Conservation (phyloP, 2,113 vertebrate genomes). For the Cryptomyrus ogoouensis region DNA sequence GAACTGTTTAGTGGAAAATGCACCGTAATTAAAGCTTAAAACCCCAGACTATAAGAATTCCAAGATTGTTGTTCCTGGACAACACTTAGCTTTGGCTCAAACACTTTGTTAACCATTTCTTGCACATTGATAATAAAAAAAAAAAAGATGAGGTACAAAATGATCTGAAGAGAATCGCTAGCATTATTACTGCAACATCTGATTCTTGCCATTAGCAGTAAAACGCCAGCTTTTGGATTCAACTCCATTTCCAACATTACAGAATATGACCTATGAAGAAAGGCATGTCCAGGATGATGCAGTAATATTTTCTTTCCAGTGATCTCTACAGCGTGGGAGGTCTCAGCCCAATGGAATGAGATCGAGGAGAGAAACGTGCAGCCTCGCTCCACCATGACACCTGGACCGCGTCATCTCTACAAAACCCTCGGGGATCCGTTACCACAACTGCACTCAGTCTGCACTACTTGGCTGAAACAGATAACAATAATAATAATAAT, state of each 20-base stretch:
- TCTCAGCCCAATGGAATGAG: not conserved
- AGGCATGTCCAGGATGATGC: not conserved
- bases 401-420: not conserved
- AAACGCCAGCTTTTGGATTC: not conserved
- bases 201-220: not conserved
- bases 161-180: not conserved
- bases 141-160: not conserved
- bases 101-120: not conserved
- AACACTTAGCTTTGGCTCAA: not conserved
- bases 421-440: not conserved
- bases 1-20: not conserved
- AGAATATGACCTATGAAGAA: slow-evolving; percentile 7
- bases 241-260: not conserved
- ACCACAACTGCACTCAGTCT: not conserved
- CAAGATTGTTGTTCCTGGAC: not conserved
- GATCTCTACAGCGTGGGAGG: not conserved
- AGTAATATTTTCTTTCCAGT: not conserved
- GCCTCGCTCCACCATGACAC: not conserved
- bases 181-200: not conserved
- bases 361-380: not conserved
- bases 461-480: not conserved
- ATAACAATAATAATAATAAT: not conserved
- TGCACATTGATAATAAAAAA: not conserved
- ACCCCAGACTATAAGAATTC: not conserved
- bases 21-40: not conserved